phyloP scores from a whole-genome alignment of 2,888 invertebrate genomes.

The Cotesia congregata region DNA sequence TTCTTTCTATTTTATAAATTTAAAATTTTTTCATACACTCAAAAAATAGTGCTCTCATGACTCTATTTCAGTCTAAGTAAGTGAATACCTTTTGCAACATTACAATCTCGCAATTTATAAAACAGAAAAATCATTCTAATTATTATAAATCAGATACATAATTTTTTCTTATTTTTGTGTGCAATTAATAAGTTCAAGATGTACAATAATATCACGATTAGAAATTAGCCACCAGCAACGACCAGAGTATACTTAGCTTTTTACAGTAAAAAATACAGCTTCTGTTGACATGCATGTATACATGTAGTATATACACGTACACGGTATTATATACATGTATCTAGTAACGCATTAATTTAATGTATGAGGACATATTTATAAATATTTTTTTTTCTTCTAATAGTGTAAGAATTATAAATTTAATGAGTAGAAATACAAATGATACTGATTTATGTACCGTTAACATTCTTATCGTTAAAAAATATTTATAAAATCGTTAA shows the following conservation, averaged over 20 bases:
- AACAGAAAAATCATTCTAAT: neutral
- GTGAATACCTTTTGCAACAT: neutral
- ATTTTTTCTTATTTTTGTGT: constrained; percentile 32
- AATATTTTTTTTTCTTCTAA: neutral
- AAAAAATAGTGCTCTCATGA: neutral
- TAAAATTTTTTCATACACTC: neutral
- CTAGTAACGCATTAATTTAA: constrained; percentile 62
- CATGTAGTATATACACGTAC: constrained; percentile 57
- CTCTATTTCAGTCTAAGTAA: neutral
- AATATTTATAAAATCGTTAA: neutral
- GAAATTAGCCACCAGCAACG: constrained; percentile 61
- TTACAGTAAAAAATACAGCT: constrained; percentile 70
- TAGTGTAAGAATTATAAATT: constrained; percentile 32
- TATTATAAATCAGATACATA: neutral
- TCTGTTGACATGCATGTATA: constrained; percentile 57
- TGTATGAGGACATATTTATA: constrained; percentile 56
- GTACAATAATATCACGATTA: constrained; percentile 44
- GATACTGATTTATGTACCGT: neutral
- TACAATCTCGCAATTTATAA: neutral
- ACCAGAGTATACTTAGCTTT: constrained; percentile 68
- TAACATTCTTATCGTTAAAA: neutral
- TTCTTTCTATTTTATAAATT: neutral
- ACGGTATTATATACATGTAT: constrained; percentile 58
- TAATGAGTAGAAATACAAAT: constrained; percentile 43
- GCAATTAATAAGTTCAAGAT: constrained; percentile 41